These are phyloP conservation scores for Ophonus ardosiacus DNA, from an alignment of 2,888 invertebrate species.

Conservation along the genomic window DNA sequence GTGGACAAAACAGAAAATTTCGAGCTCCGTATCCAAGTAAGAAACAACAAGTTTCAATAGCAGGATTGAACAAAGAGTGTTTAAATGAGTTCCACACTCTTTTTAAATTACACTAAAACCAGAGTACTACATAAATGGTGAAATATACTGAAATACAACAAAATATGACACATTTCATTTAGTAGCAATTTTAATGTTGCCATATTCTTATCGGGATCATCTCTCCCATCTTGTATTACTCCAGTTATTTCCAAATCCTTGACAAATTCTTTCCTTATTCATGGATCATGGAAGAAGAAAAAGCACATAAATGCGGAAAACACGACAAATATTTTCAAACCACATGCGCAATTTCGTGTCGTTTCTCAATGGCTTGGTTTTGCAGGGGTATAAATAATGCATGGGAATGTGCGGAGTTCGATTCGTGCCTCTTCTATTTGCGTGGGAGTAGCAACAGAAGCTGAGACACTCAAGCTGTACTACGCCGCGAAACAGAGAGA, in stretches of 20 bases:
- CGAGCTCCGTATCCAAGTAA: too few relatives aligned
- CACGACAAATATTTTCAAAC: constrained; percentile 30
- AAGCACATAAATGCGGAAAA: constrained; percentile 19
- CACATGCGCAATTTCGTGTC: constrained; percentile 30
- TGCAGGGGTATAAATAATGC: constrained; percentile 17
- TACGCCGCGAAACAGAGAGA: background rate
- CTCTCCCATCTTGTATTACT: background rate
- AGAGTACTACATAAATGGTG: too few relatives aligned
- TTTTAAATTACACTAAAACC: too few relatives aligned
- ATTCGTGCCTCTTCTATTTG: background rate
- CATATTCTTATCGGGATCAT: background rate
- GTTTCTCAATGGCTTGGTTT: constrained; percentile 3
- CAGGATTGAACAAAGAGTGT: too few relatives aligned
- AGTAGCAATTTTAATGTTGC: background rate
- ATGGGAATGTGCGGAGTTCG: constrained; percentile 16
- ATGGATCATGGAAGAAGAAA: constrained; percentile 1
- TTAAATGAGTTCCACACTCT: too few relatives aligned
- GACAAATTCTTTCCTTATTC: constrained; percentile 13
- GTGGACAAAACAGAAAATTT: too few relatives aligned
- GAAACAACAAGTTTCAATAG: too few relatives aligned
- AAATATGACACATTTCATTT: too few relatives aligned
- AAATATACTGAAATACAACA: too few relatives aligned
- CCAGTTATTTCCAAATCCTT: constrained; percentile 11
- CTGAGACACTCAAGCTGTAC: background rate
- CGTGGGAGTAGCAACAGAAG: background rate